Percentiles rank a stretch among this genome's conserved stretches.
Conservation (phyloP, 2,797 vertebrate species). For the Gymnothorax javanicus region DNA sequence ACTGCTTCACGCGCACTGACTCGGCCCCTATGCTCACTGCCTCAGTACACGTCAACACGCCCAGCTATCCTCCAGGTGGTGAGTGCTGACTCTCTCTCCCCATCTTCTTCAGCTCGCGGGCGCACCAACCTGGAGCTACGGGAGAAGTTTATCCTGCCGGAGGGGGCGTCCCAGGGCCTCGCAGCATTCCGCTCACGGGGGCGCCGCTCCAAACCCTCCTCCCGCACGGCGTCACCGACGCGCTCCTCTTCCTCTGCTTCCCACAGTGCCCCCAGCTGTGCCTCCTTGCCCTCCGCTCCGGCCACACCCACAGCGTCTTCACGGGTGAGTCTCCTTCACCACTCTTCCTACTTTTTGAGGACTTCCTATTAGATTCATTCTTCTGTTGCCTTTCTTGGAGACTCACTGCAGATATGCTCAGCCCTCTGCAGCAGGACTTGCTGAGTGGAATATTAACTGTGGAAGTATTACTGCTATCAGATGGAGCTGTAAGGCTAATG, state of each 20-base stretch:
- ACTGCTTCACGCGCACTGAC: slow-evolving; percentile 19
- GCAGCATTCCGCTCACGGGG: slow-evolving; percentile 92
- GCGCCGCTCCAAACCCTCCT: slow-evolving; percentile 92
- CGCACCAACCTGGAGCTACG: slow-evolving; percentile 95
- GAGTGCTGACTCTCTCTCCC: slow-evolving; percentile 5
- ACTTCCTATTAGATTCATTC: background rate
- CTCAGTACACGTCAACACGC: background rate
- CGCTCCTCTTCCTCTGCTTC: slow-evolving; percentile 94
- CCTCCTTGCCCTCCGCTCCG: slow-evolving; percentile 89
- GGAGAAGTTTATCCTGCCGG: slow-evolving; percentile 96
- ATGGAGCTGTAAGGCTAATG: background rate
- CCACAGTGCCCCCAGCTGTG: slow-evolving; percentile 91
- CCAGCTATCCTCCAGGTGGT: background rate
- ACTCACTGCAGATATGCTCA: background rate
- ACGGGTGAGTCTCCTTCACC: slow-evolving; percentile 73
- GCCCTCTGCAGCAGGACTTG: background rate
- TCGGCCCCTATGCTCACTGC: background rate
- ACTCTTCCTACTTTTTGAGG: background rate
- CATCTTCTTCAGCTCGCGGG: slow-evolving; percentile 80
- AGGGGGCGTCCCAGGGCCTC: slow-evolving; percentile 90
- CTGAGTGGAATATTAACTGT: background rate
- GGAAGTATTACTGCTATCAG: background rate
- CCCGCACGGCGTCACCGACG: slow-evolving; percentile 90
- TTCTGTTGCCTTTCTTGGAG: background rate
- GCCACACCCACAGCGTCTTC: slow-evolving; percentile 88